phyloP scores from a whole-genome alignment of 2,113 vertebrate genomes.

The Psophia crepitans region DNA sequence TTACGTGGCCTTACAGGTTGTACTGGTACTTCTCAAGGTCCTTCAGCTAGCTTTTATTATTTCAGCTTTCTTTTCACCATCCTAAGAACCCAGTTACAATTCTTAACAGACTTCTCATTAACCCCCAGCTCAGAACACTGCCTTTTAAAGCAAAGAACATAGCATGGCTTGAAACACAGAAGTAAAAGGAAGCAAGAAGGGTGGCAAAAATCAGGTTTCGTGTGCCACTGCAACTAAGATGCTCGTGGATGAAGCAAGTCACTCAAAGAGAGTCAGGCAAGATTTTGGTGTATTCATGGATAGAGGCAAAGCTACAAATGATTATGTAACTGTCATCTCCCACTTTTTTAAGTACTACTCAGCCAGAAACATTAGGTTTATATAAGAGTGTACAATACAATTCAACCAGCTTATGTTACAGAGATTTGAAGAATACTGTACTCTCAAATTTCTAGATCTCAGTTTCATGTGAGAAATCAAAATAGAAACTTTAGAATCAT shows the following conservation, averaged over 20 bases:
- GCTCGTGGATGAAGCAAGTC: neutral
- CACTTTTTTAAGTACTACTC: neutral
- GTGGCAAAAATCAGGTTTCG: neutral
- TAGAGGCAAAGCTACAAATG: neutral
- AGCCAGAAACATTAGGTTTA: neutral
- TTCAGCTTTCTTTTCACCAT: neutral
- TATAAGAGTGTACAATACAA: neutral
- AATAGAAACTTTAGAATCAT: neutral
- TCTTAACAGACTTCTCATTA: neutral
- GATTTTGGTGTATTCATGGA: neutral
- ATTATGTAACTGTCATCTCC: neutral
- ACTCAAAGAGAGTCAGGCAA: neutral
- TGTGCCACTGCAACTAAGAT: neutral
- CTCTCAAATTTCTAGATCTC: neutral
- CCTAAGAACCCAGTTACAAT: neutral
- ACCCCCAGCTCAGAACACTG: neutral
- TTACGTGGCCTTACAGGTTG: neutral
- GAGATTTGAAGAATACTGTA: neutral
- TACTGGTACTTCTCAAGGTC: neutral
- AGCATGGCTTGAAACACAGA: neutral
- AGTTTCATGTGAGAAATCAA: neutral
- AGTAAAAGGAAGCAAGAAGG: neutral
- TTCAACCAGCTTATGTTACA: neutral
- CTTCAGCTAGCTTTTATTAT: neutral
- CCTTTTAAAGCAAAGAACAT: neutral